Base-by-base conservation (phyloP, 2,797 vertebrate species). In the Macropus fuliginosus region DNA sequence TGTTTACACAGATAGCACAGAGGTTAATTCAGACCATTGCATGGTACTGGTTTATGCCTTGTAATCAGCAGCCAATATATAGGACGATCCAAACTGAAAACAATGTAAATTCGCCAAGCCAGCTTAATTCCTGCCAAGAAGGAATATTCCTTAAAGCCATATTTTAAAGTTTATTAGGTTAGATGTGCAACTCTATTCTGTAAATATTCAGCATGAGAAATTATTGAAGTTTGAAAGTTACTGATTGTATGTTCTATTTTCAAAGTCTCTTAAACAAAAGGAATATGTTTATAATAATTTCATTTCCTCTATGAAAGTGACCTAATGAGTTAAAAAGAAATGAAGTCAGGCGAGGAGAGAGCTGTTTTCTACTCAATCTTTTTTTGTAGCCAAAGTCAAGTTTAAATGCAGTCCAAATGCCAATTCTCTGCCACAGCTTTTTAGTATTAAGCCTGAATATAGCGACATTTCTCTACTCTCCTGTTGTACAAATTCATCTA, bases 331-430 rank as follows among this genome's bases (percentile, higher is more conserved):
- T 96, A 98, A 98, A 97, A 97, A 97, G 40, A 87, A 87, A 50
- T 87, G 74, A 46, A 87, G 98, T 97, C 95, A 98, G 97, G 96
- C 98, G 96, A 97, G 95, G 97, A 96, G 91, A 98, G 98, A 97
- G 97, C 97, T 55, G 11, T 95, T 97, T 93, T 98, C 95, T 28
- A 28, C 96, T 98, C 98, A 98, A 98, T 98, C 98, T 98, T 96
- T 87, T 91, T 91, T 96, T 97, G 97, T 81, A 97, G 98, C 97
- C 98, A 99, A 98, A 66, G 98, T 98, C 98, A 99, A 98, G 98
- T 99, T 99, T 98, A 98, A 98, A 99, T 98, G 98, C 98, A 98
- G 98, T 98, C 98, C 98, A 99, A 99, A 99, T 98, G 98, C 98
- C 98, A 98, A 98, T 98, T 98, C 98, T 99, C 98, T 99, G 97